Base-by-base conservation (phyloP, 2,797 vertebrate genomes). In the Lithobates sylvaticus region DNA sequence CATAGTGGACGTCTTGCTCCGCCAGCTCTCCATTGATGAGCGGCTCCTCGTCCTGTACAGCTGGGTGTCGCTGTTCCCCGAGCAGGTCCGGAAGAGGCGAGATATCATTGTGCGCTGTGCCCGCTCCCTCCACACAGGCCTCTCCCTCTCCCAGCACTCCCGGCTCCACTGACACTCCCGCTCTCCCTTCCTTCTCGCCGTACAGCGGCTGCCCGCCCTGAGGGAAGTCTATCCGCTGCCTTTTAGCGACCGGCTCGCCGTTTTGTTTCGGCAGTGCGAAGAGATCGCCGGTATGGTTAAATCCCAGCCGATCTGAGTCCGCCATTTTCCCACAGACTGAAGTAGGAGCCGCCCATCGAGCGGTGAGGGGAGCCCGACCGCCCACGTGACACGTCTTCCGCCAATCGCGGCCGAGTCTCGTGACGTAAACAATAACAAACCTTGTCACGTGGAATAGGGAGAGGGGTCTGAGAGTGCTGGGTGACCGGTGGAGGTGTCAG, bases 351-450 rank as follows among this genome's bases (percentile, higher is more conserved):
- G 50, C 85, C 65, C 79, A n/a, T 72, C 70, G 3, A 27, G 27
- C 21, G 71, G 44, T n/a, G 50, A 58, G 73, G 61, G 67, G 79
- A 82, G 79, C 58, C 34, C 1, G 44, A 27, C 50, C 68, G 13
- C 27, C 13, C 74, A 82, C 85, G 80, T 86, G 79, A 83, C 26
- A 9, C 85, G 75, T 64, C 72, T 50, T 67, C 50, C 54, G 10
- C 80, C 74, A 86, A 82, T 86, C 26, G 54, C 74, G 10, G 13
- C 2, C 26, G 9, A 1, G 39, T 34, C 79, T 34, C 79, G 36
- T 83, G 79, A 86, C 80, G 79, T 78, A 61, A 77, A 86, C 85
- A 77, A 86, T 78, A 86, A 86, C 85, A 86, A 86, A 86, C 68
- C 13, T 36, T 7, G 27, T 82, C 85, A 77, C 78, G 73, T 86